Evolutionary conservation across 2,888 invertebrate species (phyloP).

Genomic region (Syrista parreyssii): DNA sequence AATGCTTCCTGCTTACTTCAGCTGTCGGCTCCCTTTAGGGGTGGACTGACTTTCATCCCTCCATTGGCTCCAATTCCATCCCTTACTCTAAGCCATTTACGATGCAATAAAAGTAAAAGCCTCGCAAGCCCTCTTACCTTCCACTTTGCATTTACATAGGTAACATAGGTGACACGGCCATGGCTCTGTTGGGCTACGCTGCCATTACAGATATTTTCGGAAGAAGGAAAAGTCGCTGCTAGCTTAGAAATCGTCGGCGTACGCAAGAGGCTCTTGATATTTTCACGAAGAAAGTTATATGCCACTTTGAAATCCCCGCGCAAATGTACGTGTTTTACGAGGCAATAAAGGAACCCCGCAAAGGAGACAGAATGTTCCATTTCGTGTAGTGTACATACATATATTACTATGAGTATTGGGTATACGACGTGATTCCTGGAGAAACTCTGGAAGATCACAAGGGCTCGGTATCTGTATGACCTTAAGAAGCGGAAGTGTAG

Average conservation of each 20-base stretch:
- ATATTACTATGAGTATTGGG: background rate
- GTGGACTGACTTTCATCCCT: background rate
- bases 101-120: conserved; percentile 2
- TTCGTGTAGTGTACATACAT: background rate
- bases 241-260: background rate
- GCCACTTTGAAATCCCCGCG: background rate
- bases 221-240: background rate
- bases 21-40: background rate
- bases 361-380: background rate
- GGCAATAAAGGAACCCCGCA: background rate
- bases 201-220: background rate
- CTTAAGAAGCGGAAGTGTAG: background rate
- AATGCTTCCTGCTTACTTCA: background rate
- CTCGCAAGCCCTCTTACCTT: background rate
- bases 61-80: background rate
- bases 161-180: background rate
- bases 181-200: background rate
- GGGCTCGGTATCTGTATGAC: background rate
- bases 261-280: background rate
- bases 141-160: background rate
- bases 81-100: background rate
- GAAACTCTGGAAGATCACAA: background rate
- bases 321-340: background rate
- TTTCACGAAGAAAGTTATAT: background rate
- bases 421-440: background rate